Percentiles rank a stretch among this genome's conserved stretches.
phyloP scores from a whole-genome alignment of 2,888 invertebrate genomes.

The Callimorpha dominula region DNA sequence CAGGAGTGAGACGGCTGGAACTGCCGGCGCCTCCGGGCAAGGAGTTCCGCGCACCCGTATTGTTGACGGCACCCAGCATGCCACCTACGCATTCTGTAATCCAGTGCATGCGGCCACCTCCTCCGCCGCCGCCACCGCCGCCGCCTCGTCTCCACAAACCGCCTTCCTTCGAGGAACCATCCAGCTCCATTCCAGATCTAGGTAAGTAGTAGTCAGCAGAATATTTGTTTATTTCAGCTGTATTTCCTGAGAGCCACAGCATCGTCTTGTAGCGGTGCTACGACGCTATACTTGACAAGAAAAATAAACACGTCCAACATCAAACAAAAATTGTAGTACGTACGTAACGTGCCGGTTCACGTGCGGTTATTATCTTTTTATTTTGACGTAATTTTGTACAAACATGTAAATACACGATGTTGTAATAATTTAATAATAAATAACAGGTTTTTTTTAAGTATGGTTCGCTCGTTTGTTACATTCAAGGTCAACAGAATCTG shows the following conservation, averaged over 20 bases:
- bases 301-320: not conserved
- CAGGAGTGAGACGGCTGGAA: conserved; percentile 74
- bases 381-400: conserved; percentile 33
- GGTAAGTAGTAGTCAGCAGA: conserved; percentile 86
- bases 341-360: conserved; percentile 31
- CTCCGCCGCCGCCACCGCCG: conserved; percentile 84
- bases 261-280: conserved; percentile 19
- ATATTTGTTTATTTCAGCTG: conserved; percentile 3
- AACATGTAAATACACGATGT: conserved; percentile 14
- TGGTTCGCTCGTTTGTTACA: conserved; percentile 3
- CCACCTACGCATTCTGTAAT: conserved; percentile 79
- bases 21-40: conserved; percentile 82
- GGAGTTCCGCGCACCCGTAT: conserved; percentile 82
- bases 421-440: not conserved
- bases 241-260: not conserved
- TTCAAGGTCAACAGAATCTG: conserved; percentile 17
- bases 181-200: conserved; percentile 95
- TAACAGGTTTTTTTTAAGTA: conserved; percentile 12
- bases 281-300: conserved; percentile 10
- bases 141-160: conserved; percentile 82
- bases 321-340: not conserved
- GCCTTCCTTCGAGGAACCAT: conserved; percentile 91
- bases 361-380: conserved; percentile 31
- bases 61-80: conserved; percentile 72
- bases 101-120: conserved; percentile 84